These are phyloP conservation scores for Pseudoips prasinana DNA, from an alignment of 2,888 invertebrate genomes.

Conservation along the genomic window DNA sequence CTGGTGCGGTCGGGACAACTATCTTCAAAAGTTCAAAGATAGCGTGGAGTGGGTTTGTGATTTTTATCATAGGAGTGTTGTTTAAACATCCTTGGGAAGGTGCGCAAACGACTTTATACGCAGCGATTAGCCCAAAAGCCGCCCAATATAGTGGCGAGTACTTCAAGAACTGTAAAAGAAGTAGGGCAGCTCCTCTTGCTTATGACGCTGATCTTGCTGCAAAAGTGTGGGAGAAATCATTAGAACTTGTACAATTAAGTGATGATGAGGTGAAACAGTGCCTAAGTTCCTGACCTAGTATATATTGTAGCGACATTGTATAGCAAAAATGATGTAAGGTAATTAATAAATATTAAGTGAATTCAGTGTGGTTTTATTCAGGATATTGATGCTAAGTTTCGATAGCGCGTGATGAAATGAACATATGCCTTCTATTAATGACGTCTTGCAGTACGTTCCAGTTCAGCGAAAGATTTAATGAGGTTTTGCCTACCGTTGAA, in stretches of 20 bases:
- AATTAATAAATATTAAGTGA: conserved; percentile 3
- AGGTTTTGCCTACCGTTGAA: no score
- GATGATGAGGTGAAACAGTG: conserved; percentile 85
- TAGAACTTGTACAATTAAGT: conserved; percentile 84
- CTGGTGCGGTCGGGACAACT: conserved; percentile 90
- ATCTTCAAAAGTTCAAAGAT: conserved; percentile 83
- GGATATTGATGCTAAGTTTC: conserved; percentile 16
- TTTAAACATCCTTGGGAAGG: conserved; percentile 90
- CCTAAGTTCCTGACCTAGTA: conserved; percentile 22
- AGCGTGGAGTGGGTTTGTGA: conserved; percentile 78
- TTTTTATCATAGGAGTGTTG: conserved; percentile 83
- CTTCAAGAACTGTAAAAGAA: conserved; percentile 88
- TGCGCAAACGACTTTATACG: conserved; percentile 89
- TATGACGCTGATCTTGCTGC: conserved; percentile 85
- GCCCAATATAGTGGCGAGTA: conserved; percentile 87
- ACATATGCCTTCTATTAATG: conserved; percentile 6
- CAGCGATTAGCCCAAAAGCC: conserved; percentile 88
- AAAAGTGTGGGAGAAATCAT: conserved; percentile 90
- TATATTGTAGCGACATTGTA: not conserved
- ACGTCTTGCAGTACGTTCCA: conserved; percentile 4
- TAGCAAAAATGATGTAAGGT: not conserved
- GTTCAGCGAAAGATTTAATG: no score
- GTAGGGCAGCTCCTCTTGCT: conserved; percentile 80
- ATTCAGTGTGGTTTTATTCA: conserved; percentile 23
- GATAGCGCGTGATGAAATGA: conserved; percentile 16